A percentile compares a stretch with the other conserved stretches of the same genome.
Evolutionary conservation across 1,140 invertebrate species (phyloP).

Genomic region (Heliothis virescens): DNA sequence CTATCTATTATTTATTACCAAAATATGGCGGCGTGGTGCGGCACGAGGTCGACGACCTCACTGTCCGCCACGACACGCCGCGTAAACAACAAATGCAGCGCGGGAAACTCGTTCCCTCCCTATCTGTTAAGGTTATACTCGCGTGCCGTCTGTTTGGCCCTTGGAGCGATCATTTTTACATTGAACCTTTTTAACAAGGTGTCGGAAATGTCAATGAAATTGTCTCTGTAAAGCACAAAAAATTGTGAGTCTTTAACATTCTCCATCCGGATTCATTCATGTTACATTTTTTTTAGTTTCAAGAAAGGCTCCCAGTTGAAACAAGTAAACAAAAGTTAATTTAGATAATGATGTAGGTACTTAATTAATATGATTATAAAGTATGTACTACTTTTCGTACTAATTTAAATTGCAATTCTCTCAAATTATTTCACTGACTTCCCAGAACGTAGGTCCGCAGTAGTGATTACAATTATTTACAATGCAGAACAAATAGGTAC

Average conservation of each 20-base stretch:
- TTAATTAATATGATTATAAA: too few relatives aligned
- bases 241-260: too few relatives aligned
- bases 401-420: too few relatives aligned
- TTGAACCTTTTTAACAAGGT: neutral
- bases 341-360: too few relatives aligned
- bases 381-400: too few relatives aligned
- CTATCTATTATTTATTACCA: constrained; percentile 83
- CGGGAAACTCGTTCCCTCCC: constrained; percentile 73
- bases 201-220: too few relatives aligned
- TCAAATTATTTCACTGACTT: neutral
- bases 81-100: constrained; percentile 83
- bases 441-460: neutral
- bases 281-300: too few relatives aligned
- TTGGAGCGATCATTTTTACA: constrained; percentile 37
- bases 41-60: constrained; percentile 77
- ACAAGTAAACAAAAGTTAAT: too few relatives aligned
- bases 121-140: constrained; percentile 57
- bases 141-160: constrained; percentile 33
- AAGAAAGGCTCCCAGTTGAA: too few relatives aligned
- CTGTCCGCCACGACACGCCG: constrained; percentile 68
- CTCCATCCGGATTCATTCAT: too few relatives aligned
- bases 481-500: neutral
- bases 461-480: neutral
- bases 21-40: constrained; percentile 83
- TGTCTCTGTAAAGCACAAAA: too few relatives aligned